Evolutionary conservation across 1,140 invertebrate species (phyloP).

Genomic region (Pachyrhynchus sulphureomaculatus): DNA sequence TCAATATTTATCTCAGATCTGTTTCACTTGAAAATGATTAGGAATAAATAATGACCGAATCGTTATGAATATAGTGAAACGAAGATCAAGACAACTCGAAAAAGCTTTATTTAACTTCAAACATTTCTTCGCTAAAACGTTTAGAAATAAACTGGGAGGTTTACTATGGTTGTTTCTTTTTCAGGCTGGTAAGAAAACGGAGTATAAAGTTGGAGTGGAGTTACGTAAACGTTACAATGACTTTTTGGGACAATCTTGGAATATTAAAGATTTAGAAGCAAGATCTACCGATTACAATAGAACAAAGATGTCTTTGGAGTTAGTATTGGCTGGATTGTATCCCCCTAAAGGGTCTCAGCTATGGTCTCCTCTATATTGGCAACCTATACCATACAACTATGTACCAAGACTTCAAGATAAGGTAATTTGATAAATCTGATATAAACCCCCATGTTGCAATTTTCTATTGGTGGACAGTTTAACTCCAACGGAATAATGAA

Average conservation of each 20-base stretch:
- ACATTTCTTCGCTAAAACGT: too few relatives aligned
- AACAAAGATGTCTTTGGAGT: constrained; percentile 62
- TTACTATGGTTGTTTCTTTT: neutral
- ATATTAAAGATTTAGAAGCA: constrained; percentile 44
- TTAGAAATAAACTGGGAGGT: too few relatives aligned
- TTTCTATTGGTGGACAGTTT: too few relatives aligned
- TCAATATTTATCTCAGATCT: too few relatives aligned
- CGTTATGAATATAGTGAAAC: too few relatives aligned
- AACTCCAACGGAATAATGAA: too few relatives aligned
- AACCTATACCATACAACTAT: constrained; percentile 74
- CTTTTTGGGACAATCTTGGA: constrained; percentile 62
- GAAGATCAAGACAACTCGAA: too few relatives aligned
- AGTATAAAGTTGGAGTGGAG: constrained; percentile 62
- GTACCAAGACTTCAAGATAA: constrained; percentile 15
- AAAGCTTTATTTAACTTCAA: too few relatives aligned
- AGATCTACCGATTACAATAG: constrained; percentile 52
- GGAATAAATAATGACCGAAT: too few relatives aligned
- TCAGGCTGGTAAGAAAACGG: constrained; percentile 42
- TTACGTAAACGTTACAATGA: constrained; percentile 61
- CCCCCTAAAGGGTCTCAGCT: constrained; percentile 56
- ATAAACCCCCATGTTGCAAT: too few relatives aligned
- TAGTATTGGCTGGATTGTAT: constrained; percentile 79
- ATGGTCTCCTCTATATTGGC: constrained; percentile 60
- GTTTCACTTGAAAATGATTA: too few relatives aligned
- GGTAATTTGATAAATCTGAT: too few relatives aligned